Conservation (phyloP, 37 sponge, comb jelly and placozoan species). For the Eunapius fragilis region DNA sequence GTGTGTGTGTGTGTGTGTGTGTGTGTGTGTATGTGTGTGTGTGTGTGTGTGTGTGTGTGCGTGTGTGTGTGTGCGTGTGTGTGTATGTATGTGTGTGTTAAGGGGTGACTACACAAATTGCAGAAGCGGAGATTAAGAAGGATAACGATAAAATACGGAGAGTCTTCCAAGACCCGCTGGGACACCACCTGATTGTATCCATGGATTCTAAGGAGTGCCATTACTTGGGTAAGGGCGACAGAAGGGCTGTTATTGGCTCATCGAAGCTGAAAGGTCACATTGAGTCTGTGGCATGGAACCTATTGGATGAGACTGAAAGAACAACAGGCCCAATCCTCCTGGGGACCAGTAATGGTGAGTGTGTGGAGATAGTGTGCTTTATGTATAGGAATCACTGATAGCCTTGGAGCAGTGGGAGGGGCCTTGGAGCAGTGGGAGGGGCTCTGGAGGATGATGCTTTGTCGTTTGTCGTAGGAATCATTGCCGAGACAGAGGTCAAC, state of each 20-base stretch:
- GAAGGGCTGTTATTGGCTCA: neutral
- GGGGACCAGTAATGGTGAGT: constrained; percentile 75
- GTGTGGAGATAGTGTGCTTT: neutral
- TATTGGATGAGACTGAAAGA: constrained; percentile 57
- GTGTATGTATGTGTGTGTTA: no score
- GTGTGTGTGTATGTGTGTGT: no score
- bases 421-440: no score
- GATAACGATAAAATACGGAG: constrained; percentile 78
- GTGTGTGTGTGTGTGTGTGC: no score
- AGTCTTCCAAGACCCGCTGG: constrained; percentile 91
- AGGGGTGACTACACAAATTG: no score
- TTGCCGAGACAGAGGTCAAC: constrained; percentile 40
- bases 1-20: no score
- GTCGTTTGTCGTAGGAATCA: constrained; percentile 6
- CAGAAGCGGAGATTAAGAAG: constrained; percentile 20
- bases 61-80: no score
- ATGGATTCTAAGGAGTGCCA: constrained; percentile 78
- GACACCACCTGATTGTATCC: constrained; percentile 78
- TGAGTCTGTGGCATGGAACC: constrained; percentile 92
- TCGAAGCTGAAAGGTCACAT: constrained; percentile 35
- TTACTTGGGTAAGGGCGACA: constrained; percentile 54
- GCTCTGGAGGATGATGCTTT: neutral
- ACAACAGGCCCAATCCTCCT: constrained; percentile 88
- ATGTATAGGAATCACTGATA: no score
- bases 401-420: no score